Base-by-base conservation (phyloP, 1,140 invertebrate species). In the Xylocopa sonorina region DNA sequence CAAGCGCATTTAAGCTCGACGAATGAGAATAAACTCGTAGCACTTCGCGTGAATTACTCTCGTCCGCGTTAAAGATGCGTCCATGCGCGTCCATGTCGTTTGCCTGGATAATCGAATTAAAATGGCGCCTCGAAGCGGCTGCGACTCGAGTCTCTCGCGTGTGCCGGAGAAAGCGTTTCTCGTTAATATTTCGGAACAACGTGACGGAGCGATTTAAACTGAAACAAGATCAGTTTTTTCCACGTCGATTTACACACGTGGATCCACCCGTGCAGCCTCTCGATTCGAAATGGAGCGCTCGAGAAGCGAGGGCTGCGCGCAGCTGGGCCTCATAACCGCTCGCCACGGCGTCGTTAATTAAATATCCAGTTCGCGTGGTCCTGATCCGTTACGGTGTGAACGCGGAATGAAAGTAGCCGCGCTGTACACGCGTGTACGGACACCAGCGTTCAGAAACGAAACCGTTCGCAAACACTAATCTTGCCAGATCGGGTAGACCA, bases 271-370 rank as follows among this genome's bases (percentile, higher is more conserved):
- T 68, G 29, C 32, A 53, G 27, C 64, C 68, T 32, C 64, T 81
- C 58, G 48, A 78, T 71, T 73, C 29, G 69, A 74, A 81, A 53
- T 41, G 58, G 55, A 53, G 73, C 46, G 7, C 29, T n/a, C 58
- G 58, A 38, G n/a, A n/a, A n/a, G n/a, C n/a, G n/a, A n/a, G n/a
- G n/a, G n/a, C n/a, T n/a, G 24, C 24, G 7, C 24, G 53, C 82
- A 38, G 60, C 79, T 73, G 68, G 79, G 68, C 86, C 83, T 87
- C 83, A 79, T 81, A 86, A 88, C 78, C 6, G 82, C 83, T 82
- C 69, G 83, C 58, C 53, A 79, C 32, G n/a, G n/a, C n/a, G n/a
- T n/a, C 58, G 75, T 87, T 87, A 88, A 89, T 88, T 88, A 89
- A 88, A 88, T 88, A 87, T 86, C 84, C 77, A 86, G 82, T 80